These are phyloP conservation scores for Dasypus novemcinctus DNA, from an alignment of 2,113 vertebrate genomes.

Conservation along the genomic window DNA sequence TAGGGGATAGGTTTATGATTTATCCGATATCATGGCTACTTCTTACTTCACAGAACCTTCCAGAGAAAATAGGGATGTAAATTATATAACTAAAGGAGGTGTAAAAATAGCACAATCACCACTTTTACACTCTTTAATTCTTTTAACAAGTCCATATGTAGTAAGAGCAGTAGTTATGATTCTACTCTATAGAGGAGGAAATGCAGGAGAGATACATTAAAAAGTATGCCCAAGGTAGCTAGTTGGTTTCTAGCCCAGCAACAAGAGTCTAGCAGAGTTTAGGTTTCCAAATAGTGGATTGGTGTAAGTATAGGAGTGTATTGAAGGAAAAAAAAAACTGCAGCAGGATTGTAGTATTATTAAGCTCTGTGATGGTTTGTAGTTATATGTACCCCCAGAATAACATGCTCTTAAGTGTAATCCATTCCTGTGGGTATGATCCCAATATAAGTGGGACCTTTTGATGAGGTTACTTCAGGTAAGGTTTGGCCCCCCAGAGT, in stretches of 20 bases:
- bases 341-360: too few relatives aligned
- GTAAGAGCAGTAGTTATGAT: too few relatives aligned
- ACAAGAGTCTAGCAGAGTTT: too few relatives aligned
- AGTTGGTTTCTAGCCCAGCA: not conserved
- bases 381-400: too few relatives aligned
- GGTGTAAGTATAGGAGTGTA: not conserved
- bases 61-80: not conserved
- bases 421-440: too few relatives aligned
- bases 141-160: not conserved
- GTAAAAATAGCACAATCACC: not conserved
- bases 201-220: not conserved
- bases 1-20: not conserved
- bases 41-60: not conserved
- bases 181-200: not conserved
- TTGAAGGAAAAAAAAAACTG: not conserved
- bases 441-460: too few relatives aligned
- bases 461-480: too few relatives aligned
- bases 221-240: not conserved
- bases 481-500: too few relatives aligned
- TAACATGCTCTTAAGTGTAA: too few relatives aligned
- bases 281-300: too few relatives aligned
- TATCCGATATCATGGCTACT: not conserved
- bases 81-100: not conserved
- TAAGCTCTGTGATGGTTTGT: not conserved
- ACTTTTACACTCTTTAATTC: not conserved